These are phyloP conservation scores for Phyto melanocephala DNA, from an alignment of 2,888 invertebrate species.

Conservation along the genomic window DNA sequence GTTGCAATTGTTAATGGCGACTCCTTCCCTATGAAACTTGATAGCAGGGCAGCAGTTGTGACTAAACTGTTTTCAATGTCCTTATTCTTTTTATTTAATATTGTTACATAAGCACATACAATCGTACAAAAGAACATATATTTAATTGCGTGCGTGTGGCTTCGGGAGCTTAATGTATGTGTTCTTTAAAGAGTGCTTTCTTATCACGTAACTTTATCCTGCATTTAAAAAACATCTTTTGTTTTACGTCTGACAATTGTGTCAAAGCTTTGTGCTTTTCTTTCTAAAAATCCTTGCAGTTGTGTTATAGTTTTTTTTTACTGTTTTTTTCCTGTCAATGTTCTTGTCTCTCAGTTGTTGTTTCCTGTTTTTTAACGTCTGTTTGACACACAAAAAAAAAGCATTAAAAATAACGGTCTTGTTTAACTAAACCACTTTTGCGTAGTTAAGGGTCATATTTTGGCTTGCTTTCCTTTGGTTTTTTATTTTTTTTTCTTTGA, in stretches of 20 bases:
- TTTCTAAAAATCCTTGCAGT: neutral
- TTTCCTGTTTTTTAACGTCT: neutral
- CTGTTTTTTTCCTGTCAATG: conserved; percentile 16
- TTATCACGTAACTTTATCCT: conserved; percentile 24
- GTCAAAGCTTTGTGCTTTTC: conserved; percentile 14
- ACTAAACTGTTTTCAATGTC: too few relatives aligned
- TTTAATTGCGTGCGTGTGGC: too few relatives aligned
- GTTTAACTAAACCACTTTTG: conserved; percentile 52
- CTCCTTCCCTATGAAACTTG: neutral
- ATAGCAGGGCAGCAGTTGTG: neutral
- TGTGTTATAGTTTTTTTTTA: neutral
- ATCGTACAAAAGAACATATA: too few relatives aligned
- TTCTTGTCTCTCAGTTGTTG: conserved; percentile 14
- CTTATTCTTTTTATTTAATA: too few relatives aligned
- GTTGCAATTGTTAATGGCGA: neutral
- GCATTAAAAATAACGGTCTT: neutral
- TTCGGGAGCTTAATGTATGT: neutral
- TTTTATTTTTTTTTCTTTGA: neutral
- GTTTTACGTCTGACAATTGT: conserved; percentile 43
- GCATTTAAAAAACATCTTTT: neutral
- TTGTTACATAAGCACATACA: too few relatives aligned
- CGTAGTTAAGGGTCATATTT: conserved; percentile 51
- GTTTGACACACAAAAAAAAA: neutral
- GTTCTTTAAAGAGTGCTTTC: neutral
- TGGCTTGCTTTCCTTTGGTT: conserved; percentile 7